A percentile compares a stretch with the other conserved stretches of the same genome.
Evolutionary conservation across 2,113 vertebrate genomes (phyloP).

Genomic region (Macquaria ambigua): DNA sequence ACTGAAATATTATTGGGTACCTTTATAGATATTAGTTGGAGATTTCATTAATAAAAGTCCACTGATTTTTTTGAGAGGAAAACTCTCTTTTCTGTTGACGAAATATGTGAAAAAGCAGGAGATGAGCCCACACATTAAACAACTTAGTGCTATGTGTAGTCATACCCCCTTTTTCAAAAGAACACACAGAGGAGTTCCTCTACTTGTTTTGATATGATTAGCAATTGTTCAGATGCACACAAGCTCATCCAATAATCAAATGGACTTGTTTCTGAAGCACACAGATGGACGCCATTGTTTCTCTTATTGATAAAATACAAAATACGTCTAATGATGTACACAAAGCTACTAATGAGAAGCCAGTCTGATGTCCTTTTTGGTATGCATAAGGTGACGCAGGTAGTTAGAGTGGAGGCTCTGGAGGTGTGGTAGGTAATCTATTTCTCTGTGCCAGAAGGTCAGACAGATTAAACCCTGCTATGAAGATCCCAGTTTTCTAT

Average conservation of each 20-base stretch:
- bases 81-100: not conserved
- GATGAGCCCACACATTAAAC: not conserved
- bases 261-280: constrained; percentile 42
- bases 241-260: constrained; percentile 39
- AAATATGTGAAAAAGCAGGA: constrained; percentile 12
- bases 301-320: constrained; percentile 45
- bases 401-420: constrained; percentile 63
- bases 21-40: not conserved
- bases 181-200: not conserved
- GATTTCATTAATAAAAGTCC: not conserved
- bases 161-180: not conserved
- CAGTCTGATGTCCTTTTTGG: constrained; percentile 60
- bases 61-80: not conserved
- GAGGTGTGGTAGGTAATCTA: constrained; percentile 77
- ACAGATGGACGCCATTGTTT: constrained; percentile 23
- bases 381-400: constrained; percentile 64
- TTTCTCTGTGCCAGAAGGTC: constrained; percentile 82
- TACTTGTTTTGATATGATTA: constrained; percentile 38
- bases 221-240: constrained; percentile 34
- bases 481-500: constrained; percentile 79
- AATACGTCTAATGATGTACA: constrained; percentile 58
- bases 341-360: constrained; percentile 51
- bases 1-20: not conserved
- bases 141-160: not conserved
- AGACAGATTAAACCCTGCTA: constrained; percentile 81